Percentiles rank a stretch among this genome's conserved stretches.
Conservation (phyloP, 2,113 vertebrate species). For the Albula goreensis region DNA sequence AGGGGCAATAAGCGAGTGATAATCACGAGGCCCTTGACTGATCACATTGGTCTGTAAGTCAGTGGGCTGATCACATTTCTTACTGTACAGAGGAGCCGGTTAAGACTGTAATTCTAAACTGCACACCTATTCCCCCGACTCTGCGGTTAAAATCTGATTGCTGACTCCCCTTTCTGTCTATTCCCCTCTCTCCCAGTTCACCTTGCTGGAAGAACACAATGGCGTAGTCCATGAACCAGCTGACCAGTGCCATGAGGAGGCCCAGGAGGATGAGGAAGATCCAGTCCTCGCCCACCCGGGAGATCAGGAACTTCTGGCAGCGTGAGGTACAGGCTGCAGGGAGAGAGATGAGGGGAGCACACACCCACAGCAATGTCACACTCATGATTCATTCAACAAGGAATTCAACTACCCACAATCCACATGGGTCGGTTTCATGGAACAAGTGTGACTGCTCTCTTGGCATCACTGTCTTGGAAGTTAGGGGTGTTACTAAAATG, state of each 20-base stretch:
- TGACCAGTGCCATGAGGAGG: constrained; percentile 94
- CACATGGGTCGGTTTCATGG: not conserved
- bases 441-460: not conserved
- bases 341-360: not conserved
- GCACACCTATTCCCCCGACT: no score
- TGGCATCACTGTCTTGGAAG: no score
- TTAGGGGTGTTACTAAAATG: no score
- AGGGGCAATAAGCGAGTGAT: no score
- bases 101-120: no score
- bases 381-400: not conserved
- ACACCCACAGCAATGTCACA: constrained; percentile 7
- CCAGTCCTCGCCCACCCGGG: constrained; percentile 96
- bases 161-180: not conserved
- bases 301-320: constrained; percentile 92
- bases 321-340: constrained; percentile 83
- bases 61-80: no score
- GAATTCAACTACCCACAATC: constrained; percentile 32
- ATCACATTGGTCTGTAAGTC: no score
- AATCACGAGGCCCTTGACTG: no score
- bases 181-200: constrained; percentile 66
- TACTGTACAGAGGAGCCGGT: no score
- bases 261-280: constrained; percentile 97
- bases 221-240: constrained; percentile 96
- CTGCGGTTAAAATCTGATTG: no score
- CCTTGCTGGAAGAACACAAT: constrained; percentile 94